Percentiles rank a stretch among this genome's conserved stretches.
phyloP scores from a whole-genome alignment of 1,140 invertebrate species.

The Panagrolaimus sp. region DNA sequence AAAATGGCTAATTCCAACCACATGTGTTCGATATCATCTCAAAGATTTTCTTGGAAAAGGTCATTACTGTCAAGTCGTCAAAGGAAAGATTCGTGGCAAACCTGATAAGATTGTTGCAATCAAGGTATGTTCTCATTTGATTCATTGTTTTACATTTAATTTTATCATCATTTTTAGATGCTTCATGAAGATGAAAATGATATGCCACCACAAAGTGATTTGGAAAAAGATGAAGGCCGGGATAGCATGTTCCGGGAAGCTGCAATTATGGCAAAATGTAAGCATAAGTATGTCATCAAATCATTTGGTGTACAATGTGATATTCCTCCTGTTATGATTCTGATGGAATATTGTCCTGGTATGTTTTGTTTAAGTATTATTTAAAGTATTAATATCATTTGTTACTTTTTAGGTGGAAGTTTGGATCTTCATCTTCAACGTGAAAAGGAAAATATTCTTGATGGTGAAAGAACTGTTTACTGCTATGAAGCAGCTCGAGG shows the following conservation, averaged over 20 bases:
- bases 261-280: slow-evolving; percentile 14
- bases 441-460: background rate
- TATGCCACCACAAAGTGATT: background rate
- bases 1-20: background rate
- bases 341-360: slow-evolving; percentile 46
- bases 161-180: background rate
- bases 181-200: background rate
- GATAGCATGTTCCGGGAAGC: slow-evolving; percentile 8
- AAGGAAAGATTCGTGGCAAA: background rate
- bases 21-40: background rate
- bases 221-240: background rate
- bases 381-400: too few species aligned
- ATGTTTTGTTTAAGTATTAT: too few species aligned
- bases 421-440: slow-evolving; percentile 29
- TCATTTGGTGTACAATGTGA: slow-evolving; percentile 38
- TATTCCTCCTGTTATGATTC: slow-evolving; percentile 41
- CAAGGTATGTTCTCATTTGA: background rate
- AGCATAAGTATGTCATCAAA: slow-evolving; percentile 22
- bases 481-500: slow-evolving; percentile 17
- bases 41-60: slow-evolving; percentile 2
- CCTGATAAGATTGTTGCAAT: slow-evolving; percentile 13
- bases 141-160: background rate
- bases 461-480: slow-evolving; percentile 23
- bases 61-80: background rate
- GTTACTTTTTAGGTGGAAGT: too few species aligned